Conservation (phyloP, 2,113 vertebrate genomes). For the Crotophaga sulcirostris region DNA sequence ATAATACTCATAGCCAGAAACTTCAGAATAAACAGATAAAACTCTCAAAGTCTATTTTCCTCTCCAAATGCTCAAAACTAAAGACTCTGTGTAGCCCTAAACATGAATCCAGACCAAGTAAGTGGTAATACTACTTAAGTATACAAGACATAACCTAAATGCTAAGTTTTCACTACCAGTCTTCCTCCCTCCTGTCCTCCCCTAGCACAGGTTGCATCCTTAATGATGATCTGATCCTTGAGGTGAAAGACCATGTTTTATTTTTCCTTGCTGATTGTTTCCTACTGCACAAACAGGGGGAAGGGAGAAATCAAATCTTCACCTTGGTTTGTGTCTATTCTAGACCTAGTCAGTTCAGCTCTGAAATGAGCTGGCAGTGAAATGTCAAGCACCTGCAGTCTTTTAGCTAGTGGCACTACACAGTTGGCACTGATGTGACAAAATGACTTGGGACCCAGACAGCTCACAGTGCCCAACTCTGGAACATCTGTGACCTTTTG, state of each 20-base stretch:
- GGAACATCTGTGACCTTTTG: not conserved
- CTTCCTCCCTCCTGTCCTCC: not conserved
- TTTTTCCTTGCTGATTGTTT: not conserved
- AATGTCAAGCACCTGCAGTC: not conserved
- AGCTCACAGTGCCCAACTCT: not conserved
- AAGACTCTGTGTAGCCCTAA: not conserved
- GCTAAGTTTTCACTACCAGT: not conserved
- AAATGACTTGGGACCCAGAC: not conserved
- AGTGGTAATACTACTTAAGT: not conserved
- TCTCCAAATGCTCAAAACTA: not conserved
- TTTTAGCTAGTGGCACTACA: not conserved
- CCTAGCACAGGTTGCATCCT: not conserved
- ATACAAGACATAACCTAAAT: not conserved
- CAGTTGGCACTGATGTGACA: not conserved
- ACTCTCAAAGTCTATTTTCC: not conserved
- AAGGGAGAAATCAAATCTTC: not conserved
- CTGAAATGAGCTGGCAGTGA: not conserved
- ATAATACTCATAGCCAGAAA: not conserved
- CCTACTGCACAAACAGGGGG: not conserved
- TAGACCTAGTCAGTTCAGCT: not conserved
- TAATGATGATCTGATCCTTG: not conserved
- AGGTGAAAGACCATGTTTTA: rapidly evolving
- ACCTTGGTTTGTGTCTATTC: not conserved
- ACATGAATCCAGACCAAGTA: not conserved
- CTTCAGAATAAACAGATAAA: not conserved